Evolutionary conservation across 2,888 invertebrate genomes (phyloP), one percentile per base, ranked within the genome.

Genomic region (Chrysopilus asiliformis): DNA sequence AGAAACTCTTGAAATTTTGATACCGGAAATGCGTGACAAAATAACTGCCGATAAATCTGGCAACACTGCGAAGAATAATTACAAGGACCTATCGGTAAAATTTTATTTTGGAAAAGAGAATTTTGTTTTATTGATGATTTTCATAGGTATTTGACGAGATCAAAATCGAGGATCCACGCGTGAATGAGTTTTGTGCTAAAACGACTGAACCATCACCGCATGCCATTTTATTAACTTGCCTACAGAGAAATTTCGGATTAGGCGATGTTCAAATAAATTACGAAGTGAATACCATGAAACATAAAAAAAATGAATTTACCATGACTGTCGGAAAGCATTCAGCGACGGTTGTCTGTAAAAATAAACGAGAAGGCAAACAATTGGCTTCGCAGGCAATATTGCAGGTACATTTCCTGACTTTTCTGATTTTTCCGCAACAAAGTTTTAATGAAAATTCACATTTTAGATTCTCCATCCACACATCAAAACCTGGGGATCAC

Each of bases 361-460:
- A 95, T 65, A 97, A 97, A 64, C 76, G 89, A 51, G 90, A 90
- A 45, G 97, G 95, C 5, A 95, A 95, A 58, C 97, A 98, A 57
- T 68, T 84, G 47, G 97, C 97, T 13, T 86, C 95, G 4, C 97
- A 98, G 64, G 79, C 84, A 7, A 90, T 97, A 48, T 65, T 97
- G 30, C 84, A 86, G 71, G 80, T 80, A 50, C n/a, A n/a, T n/a
- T n/a, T n/a, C n/a, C n/a, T n/a, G n/a, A 22, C 22, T 34, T 28
- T n/a, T 10, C 20, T 18, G 24, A 31, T 32, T 13, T 24, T n/a
- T n/a, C n/a, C n/a, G n/a, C n/a, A n/a, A n/a, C 22, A 22, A 10
- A 22, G 22, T 22, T 22, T 22, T 22, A 22, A 36, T 19, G 13
- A 14, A 16, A 18, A 7, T 31, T 32, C 19, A 25, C 28, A 10